phyloP scores from a whole-genome alignment of 2,797 vertebrate genomes.

The Crenuchus spilurus region DNA sequence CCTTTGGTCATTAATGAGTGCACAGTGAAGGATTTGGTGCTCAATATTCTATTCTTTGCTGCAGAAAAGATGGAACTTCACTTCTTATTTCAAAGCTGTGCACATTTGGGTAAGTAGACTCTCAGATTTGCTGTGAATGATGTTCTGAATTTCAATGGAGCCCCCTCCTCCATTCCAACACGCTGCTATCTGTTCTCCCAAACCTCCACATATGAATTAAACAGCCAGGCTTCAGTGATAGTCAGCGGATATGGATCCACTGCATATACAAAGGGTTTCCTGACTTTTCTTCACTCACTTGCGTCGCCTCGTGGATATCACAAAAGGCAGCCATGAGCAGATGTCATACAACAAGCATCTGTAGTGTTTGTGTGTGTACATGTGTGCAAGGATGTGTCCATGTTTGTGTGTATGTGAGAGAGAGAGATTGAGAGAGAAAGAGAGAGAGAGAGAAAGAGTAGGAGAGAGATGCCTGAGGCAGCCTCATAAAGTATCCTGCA shows the following conservation, averaged over 20 bases:
- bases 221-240: constrained; percentile 64
- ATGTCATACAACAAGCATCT: constrained; percentile 18
- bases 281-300: constrained; percentile 33
- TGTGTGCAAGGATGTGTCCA: not conserved
- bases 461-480: constrained; percentile 32
- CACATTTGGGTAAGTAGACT: constrained; percentile 38
- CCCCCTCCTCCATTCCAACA: constrained; percentile 22
- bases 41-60: constrained; percentile 42
- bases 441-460: not conserved
- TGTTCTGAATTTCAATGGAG: constrained; percentile 52
- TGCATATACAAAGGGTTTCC: constrained; percentile 46
- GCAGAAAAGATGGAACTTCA: constrained; percentile 46
- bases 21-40: constrained; percentile 44
- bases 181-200: constrained; percentile 47
- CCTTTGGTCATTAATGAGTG: constrained; percentile 42
- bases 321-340: constrained; percentile 13
- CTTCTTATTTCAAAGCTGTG: constrained; percentile 26
- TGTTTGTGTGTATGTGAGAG: constrained; percentile 8
- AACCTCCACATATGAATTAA: constrained; percentile 66
- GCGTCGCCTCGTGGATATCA: constrained; percentile 35
- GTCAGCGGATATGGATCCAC: constrained; percentile 42
- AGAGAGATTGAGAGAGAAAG: not conserved
- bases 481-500: constrained; percentile 47
- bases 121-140: constrained; percentile 59
- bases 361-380: not conserved